Percentiles rank a stretch among this genome's conserved stretches.
phyloP scores from a whole-genome alignment of 23 tunicate genomes.

The Trididemnum miniatum region DNA sequence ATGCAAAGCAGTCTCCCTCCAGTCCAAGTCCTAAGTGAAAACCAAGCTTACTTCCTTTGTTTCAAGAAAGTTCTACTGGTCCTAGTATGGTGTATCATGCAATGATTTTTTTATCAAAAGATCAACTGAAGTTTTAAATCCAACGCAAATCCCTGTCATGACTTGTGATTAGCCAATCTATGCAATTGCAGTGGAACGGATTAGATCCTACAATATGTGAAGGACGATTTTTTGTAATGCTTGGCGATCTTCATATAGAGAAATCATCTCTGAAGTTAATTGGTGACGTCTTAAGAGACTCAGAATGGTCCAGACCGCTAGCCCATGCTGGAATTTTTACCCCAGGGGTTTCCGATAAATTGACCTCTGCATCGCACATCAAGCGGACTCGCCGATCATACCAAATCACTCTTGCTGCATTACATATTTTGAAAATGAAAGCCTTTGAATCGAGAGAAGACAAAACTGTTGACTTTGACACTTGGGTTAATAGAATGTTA shows the following conservation, averaged over 20 bases:
- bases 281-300: background rate
- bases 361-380: background rate
- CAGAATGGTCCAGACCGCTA: background rate
- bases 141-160: background rate
- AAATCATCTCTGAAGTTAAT: background rate
- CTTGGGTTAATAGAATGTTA: background rate
- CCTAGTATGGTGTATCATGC: background rate
- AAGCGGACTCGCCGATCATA: background rate
- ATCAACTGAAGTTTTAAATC: constrained; percentile 2
- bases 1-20: background rate
- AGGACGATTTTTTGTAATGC: background rate
- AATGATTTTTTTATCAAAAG: background rate
- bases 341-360: background rate
- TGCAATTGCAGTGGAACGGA: constrained; percentile 18
- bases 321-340: background rate
- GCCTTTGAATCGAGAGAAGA: background rate
- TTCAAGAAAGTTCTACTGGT: background rate
- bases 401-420: background rate
- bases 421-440: background rate
- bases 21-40: background rate
- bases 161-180: constrained; percentile 4
- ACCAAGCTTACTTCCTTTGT: background rate
- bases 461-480: constrained; percentile 4
- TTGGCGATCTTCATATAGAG: constrained; percentile 2
- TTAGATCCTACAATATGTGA: background rate